Evolutionary conservation across 2,797 vertebrate genomes (phyloP), one percentile per base, ranked within the genome.

Genomic region (Darevskia mixta): DNA sequence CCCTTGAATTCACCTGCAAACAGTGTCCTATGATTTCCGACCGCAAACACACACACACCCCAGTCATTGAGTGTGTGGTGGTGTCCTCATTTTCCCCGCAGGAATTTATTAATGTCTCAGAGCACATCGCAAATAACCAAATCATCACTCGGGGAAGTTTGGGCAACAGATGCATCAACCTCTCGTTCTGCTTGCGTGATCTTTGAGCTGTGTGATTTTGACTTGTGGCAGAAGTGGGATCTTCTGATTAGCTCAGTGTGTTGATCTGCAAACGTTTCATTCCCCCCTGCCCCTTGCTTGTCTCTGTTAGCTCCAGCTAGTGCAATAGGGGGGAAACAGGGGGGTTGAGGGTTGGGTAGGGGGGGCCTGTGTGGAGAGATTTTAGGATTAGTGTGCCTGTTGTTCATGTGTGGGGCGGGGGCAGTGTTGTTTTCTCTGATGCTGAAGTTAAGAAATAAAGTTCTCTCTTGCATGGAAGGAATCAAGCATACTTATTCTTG

Each of bases 381-480:
- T 55, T 55, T 72, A 9, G 45, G 27, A 15, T 29, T n/a, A 5
- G 5, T 15, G 29, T 76, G 38, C 6, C 15, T 18, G 25, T 67
- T 82, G 32, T 32, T 23, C 11, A 25, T 45, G 72, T 2, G 15
- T 38, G 17, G 8, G 27, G 72, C 35, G 1, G 18, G 6, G n/a
- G 5, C 23, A 32, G 13, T 61, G 20, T 64, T 64, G 79, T 64
- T 43, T 67, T 45, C 17, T 58, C 32, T 29, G 20, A 27, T 27
- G 58, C 27, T 71, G 25, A 55, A 41, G 43, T 41, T 25, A 55
- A 71, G 66, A 77, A 87, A 87, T 87, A 87, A 87, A 87, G 64
- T 49, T 75, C 32, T 41, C 49, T 75, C 6, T 18, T 75, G 32
- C 23, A 3, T 85, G 83, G 49, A 84, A 58, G n/a, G 35, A 55